A percentile compares a stretch with the other conserved stretches of the same genome.
These are phyloP conservation scores for Spisula solida DNA, from an alignment of 2,888 invertebrate genomes.

Conservation along the genomic window DNA sequence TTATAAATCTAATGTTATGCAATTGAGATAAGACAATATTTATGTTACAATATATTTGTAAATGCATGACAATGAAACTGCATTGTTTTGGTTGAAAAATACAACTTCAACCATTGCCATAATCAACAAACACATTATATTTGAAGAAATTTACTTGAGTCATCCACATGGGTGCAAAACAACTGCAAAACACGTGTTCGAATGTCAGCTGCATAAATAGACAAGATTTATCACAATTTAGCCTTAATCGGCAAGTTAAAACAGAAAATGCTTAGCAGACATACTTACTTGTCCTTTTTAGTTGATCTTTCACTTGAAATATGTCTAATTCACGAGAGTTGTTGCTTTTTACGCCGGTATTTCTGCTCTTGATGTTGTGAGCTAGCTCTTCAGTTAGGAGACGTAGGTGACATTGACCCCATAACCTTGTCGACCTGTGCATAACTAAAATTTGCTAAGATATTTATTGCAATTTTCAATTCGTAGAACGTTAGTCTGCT, in stretches of 20 bases:
- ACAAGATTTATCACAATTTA: background rate
- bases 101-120: background rate
- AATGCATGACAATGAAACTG: background rate
- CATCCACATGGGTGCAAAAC: background rate
- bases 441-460: slow-evolving; percentile 51
- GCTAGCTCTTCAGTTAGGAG: slow-evolving; percentile 60
- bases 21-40: background rate
- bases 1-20: background rate
- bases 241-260: background rate
- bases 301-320: background rate
- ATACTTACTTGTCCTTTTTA: slow-evolving; percentile 24
- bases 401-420: slow-evolving; percentile 61
- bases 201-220: background rate
- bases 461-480: background rate
- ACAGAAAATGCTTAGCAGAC: background rate
- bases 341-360: background rate
- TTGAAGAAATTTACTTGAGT: background rate
- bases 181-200: slow-evolving; percentile 25
- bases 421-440: slow-evolving; percentile 60
- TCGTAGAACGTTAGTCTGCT: background rate
- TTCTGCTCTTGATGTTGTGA: slow-evolving; percentile 33
- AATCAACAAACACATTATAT: background rate
- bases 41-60: background rate
- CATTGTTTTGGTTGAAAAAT: background rate
- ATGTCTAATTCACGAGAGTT: background rate